A percentile compares a stretch with the other conserved stretches of the same genome.
Conservation (phyloP, 2,888 invertebrate species). For the Biston stratarius region DNA sequence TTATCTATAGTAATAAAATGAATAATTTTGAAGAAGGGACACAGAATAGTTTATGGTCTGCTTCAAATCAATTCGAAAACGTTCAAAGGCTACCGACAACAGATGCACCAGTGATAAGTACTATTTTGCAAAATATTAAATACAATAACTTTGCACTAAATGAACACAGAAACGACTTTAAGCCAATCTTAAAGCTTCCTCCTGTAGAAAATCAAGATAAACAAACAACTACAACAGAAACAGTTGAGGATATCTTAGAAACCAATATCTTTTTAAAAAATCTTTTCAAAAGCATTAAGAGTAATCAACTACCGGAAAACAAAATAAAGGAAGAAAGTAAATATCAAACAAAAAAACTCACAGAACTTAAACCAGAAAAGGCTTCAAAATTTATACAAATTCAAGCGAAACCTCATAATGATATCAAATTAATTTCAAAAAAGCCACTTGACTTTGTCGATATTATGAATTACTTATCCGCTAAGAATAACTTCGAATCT, state of each 20-base stretch:
- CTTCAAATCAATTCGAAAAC: conserved; percentile 44
- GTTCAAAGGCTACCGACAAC: conserved; percentile 49
- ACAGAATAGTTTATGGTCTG: conserved; percentile 38
- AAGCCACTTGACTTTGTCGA: conserved; percentile 70
- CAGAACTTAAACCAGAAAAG: conserved; percentile 62
- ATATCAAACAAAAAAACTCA: conserved; percentile 46
- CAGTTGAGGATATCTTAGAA: conserved; percentile 59
- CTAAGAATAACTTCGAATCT: conserved; percentile 77
- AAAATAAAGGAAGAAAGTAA: conserved; percentile 49
- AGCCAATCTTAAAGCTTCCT: conserved; percentile 54
- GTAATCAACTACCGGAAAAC: conserved; percentile 46
- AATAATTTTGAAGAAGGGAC: conserved; percentile 23
- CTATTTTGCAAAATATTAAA: conserved; percentile 42
- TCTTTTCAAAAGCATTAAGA: conserved; percentile 57
- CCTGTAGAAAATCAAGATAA: conserved; percentile 43
- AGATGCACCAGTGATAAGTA: conserved; percentile 47
- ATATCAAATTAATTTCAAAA: conserved; percentile 59
- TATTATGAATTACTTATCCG: conserved; percentile 70
- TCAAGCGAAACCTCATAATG: conserved; percentile 61
- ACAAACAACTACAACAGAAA: conserved; percentile 53
- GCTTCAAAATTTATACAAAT: conserved; percentile 60
- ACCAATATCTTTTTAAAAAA: conserved; percentile 76
- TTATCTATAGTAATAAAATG: conserved; percentile 22
- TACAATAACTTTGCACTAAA: conserved; percentile 56
- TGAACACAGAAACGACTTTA: conserved; percentile 58